phyloP scores from a whole-genome alignment of 2,888 invertebrate genomes.

The Machimus rusticus region DNA sequence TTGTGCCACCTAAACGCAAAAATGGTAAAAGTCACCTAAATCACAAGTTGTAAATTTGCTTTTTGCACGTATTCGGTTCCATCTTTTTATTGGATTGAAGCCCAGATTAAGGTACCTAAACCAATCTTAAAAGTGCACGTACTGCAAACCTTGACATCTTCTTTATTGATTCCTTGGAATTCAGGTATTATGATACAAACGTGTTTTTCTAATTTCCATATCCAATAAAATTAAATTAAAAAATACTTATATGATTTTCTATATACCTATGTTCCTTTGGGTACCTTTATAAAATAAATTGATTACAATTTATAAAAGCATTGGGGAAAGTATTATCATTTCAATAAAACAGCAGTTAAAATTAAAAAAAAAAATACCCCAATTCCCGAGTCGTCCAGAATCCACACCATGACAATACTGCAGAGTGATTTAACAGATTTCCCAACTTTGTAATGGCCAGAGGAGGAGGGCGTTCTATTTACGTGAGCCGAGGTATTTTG shows the following conservation, averaged over 20 bases:
- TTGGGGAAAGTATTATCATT: background rate
- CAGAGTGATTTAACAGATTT: background rate
- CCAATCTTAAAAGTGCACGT: background rate
- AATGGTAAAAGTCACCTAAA: conserved; percentile 11
- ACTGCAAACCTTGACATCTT: background rate
- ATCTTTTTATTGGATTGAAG: background rate
- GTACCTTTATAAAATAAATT: too few species aligned
- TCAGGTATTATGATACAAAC: background rate
- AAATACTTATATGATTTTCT: background rate
- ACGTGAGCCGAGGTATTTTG: background rate
- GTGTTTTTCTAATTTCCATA: background rate
- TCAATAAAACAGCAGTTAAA: background rate
- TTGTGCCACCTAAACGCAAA: conserved; percentile 21
- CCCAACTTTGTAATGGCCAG: background rate
- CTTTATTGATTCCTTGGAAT: background rate
- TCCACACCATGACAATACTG: background rate
- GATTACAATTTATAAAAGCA: too few species aligned
- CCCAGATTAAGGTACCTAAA: background rate
- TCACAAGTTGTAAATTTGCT: conserved; percentile 32
- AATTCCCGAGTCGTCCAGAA: background rate
- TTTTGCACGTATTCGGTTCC: background rate
- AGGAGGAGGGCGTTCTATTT: background rate
- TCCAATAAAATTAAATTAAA: background rate
- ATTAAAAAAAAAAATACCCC: background rate
- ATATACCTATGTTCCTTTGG: background rate